Conservation (phyloP, 1,140 invertebrate genomes). For the Neotoxoptera formosana region DNA sequence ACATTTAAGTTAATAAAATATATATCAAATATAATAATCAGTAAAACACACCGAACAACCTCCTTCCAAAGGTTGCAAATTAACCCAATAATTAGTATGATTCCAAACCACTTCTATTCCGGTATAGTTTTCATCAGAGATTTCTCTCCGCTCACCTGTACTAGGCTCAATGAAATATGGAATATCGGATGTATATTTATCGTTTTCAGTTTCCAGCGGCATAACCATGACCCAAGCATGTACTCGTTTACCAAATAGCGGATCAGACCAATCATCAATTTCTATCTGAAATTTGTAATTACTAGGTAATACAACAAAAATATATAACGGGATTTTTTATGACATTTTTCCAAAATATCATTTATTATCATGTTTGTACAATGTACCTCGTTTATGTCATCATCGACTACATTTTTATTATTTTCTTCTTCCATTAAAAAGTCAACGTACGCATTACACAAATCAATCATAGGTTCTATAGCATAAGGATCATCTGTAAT, state of each 20-base stretch:
- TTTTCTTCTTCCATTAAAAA: conserved; percentile 69
- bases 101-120: conserved; percentile 88
- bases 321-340: too few relatives aligned
- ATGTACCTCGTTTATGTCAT: not conserved
- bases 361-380: not conserved
- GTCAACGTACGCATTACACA: conserved; percentile 72
- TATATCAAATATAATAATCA: not conserved
- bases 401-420: conserved; percentile 63
- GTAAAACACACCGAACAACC: conserved; percentile 60
- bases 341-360: not conserved
- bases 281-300: conserved; percentile 64
- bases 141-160: conserved; percentile 72
- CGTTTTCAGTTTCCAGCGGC: conserved; percentile 67
- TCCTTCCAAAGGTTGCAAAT: conserved; percentile 69
- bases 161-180: conserved; percentile 85
- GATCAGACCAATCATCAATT: conserved; percentile 68
- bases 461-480: conserved; percentile 70
- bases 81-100: conserved; percentile 85
- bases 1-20: not conserved
- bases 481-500: conserved; percentile 66
- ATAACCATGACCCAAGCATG: conserved; percentile 80
- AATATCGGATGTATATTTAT: conserved; percentile 66
- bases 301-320: not conserved
- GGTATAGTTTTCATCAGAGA: conserved; percentile 73
- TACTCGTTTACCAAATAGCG: conserved; percentile 75